Evolutionary conservation across 2,113 vertebrate genomes (phyloP).

Genomic region (Hyaena hyaena): DNA sequence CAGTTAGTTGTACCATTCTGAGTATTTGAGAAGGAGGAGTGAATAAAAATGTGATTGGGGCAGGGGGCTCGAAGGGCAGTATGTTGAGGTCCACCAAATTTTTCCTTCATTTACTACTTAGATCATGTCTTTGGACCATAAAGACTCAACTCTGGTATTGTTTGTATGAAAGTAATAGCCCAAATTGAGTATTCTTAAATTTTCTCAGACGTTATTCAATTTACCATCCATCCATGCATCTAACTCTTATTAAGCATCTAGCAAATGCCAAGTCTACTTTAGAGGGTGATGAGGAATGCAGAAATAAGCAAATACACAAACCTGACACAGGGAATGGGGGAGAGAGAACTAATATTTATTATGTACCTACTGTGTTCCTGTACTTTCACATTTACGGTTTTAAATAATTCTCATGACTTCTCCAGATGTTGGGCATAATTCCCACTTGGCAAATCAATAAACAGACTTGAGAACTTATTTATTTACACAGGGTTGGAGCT

Average conservation of each 20-base stretch:
- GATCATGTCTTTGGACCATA: neutral
- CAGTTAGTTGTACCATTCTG: neutral
- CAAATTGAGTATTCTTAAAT: neutral
- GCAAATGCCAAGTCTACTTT: neutral
- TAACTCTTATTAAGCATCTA: neutral
- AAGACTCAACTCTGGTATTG: neutral
- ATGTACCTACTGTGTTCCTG: neutral
- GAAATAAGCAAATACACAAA: neutral
- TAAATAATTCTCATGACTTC: neutral
- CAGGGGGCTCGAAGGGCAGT: rapidly evolving
- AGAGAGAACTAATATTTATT: neutral
- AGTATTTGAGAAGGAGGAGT: neutral
- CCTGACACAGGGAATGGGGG: neutral
- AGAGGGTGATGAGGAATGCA: neutral
- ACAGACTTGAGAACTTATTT: neutral
- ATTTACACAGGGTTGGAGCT: neutral
- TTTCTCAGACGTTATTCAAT: neutral
- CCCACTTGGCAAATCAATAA: neutral
- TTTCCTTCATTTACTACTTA: neutral
- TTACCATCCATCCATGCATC: neutral
- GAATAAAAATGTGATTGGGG: neutral
- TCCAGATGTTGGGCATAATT: neutral
- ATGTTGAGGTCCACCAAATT: neutral
- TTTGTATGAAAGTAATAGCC: neutral
- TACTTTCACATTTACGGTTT: neutral